Evolutionary conservation across 2,113 vertebrate species (phyloP).

Genomic region (Edolisoma coerulescens): DNA sequence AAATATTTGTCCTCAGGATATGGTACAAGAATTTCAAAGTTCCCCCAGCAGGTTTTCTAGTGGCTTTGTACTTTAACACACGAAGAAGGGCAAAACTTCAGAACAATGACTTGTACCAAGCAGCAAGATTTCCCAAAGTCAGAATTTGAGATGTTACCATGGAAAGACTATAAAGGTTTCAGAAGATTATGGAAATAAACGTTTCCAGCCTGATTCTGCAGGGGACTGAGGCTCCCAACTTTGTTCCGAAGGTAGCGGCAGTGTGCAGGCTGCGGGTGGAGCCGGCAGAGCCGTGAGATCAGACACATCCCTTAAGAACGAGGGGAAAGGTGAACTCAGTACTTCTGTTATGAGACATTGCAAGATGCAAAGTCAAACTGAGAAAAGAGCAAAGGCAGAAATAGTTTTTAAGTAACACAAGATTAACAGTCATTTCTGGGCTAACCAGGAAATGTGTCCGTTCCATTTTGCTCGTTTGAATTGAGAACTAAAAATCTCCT

Average conservation of each 20-base stretch:
- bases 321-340: not conserved
- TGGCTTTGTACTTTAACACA: not conserved
- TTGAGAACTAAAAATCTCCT: not conserved
- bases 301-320: not conserved
- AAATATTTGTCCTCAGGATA: not conserved
- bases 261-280: not conserved
- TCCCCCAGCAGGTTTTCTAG: not conserved
- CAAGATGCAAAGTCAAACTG: not conserved
- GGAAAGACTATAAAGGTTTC: not conserved
- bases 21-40: not conserved
- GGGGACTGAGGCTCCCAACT: not conserved
- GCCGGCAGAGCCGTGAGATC: not conserved
- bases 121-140: not conserved
- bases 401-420: not conserved
- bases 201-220: not conserved
- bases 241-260: not conserved
- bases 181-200: not conserved
- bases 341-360: not conserved
- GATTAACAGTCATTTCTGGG: not conserved
- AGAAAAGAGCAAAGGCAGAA: not conserved
- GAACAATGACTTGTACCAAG: not conserved
- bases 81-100: not conserved
- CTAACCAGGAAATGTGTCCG: not conserved
- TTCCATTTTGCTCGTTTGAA: not conserved
- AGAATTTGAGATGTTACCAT: not conserved